Conservation (phyloP, 1,140 invertebrate genomes). For the Helicoverpa zea region DNA sequence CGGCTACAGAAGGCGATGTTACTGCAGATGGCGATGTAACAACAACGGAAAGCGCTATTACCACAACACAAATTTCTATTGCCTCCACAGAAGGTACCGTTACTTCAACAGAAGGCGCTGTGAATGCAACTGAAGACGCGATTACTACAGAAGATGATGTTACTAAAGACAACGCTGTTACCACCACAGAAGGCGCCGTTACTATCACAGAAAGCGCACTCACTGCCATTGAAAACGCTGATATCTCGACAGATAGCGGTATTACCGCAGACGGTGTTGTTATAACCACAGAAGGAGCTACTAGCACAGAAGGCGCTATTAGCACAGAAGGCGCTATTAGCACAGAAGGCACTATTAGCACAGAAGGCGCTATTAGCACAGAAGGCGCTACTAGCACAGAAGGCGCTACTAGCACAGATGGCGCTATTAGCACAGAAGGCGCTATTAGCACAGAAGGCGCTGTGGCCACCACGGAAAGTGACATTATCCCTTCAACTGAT, state of each 20-base stretch:
- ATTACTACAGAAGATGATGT: no score
- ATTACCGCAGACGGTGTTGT: background rate
- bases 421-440: background rate
- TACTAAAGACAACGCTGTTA: no score
- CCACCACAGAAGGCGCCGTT: no score
- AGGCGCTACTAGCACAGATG: no score
- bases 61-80: background rate
- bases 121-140: background rate
- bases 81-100: background rate
- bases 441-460: background rate
- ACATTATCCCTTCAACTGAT: no score
- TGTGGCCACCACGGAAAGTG: no score
- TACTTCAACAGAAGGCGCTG: background rate
- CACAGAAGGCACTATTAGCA: background rate
- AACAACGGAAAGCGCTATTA: background rate
- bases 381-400: background rate
- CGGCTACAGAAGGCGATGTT: background rate
- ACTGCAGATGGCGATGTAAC: background rate
- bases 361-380: background rate
- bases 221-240: no score
- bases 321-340: background rate
- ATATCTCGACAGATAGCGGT: no score
- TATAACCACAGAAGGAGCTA: background rate
- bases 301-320: no score
- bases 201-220: no score